Conservation (phyloP, 2,888 invertebrate genomes). For the Beris morrisii region DNA sequence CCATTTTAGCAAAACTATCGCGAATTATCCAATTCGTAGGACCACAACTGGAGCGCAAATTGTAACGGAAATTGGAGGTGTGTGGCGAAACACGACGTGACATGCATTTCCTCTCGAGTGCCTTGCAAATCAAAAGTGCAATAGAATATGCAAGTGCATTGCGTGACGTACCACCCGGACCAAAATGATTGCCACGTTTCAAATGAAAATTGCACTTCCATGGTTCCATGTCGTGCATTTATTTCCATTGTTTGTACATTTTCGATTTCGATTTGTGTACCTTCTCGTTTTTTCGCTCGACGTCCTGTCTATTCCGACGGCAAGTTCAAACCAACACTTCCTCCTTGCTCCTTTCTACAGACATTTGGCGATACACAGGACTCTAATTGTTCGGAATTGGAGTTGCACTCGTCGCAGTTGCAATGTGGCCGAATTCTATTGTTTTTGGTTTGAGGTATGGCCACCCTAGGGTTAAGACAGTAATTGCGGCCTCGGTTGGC, state of each 20-base stretch:
- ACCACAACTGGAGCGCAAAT: conserved; percentile 19
- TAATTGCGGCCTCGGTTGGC: conserved; percentile 27
- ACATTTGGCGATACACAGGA: background rate
- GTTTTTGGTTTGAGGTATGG: conserved; percentile 23
- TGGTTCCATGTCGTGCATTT: background rate
- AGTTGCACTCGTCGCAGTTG: conserved; percentile 19
- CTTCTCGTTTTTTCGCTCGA: background rate
- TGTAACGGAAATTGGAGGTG: conserved; percentile 55
- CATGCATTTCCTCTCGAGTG: conserved; percentile 56
- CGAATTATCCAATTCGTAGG: no score
- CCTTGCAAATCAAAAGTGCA: conserved; percentile 48
- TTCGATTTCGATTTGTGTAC: background rate
- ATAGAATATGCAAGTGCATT: conserved; percentile 41
- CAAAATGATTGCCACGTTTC: conserved; percentile 34
- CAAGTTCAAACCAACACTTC: no score
- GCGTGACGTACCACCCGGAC: conserved; percentile 40
- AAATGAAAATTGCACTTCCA: conserved; percentile 28
- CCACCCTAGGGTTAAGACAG: conserved; percentile 29
- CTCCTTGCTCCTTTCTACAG: no score
- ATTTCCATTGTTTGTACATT: conserved; percentile 10
- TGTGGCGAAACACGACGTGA: conserved; percentile 58
- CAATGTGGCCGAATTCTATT: conserved; percentile 22
- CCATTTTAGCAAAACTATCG: no score
- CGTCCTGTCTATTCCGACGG: background rate
- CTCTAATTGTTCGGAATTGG: background rate